phyloP scores from a whole-genome alignment of 2,113 vertebrate genomes.

The Alosa alosa region DNA sequence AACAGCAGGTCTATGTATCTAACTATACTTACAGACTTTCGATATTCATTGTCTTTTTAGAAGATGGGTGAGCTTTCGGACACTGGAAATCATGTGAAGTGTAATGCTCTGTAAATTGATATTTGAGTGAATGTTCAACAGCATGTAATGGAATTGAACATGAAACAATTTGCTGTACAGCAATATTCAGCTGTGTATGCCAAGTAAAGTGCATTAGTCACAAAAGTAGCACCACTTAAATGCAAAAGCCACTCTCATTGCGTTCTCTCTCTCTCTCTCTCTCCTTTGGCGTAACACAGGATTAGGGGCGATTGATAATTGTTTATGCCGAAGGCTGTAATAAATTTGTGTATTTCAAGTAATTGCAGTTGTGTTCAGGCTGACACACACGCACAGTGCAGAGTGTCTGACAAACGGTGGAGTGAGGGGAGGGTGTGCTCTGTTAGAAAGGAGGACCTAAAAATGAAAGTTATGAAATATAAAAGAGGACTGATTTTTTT shows the following conservation, averaged over 20 bases:
- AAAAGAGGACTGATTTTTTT: background rate
- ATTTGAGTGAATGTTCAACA: slow-evolving; percentile 36
- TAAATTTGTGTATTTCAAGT: slow-evolving; percentile 69
- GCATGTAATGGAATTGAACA: slow-evolving; percentile 64
- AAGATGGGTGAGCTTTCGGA: background rate
- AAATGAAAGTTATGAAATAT: slow-evolving; percentile 6
- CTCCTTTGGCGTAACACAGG: slow-evolving; percentile 66
- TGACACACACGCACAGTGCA: slow-evolving; percentile 38
- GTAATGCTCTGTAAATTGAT: slow-evolving; percentile 17
- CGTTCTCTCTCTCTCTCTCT: slow-evolving; percentile 15
- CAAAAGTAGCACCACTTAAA: slow-evolving; percentile 62
- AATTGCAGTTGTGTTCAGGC: slow-evolving; percentile 60
- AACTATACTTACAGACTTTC: background rate
- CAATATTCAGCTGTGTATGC: slow-evolving; percentile 60
- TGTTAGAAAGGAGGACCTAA: background rate
- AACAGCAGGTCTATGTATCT: background rate
- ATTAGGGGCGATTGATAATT: slow-evolving; percentile 75
- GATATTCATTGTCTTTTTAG: background rate
- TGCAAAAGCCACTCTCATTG: slow-evolving; percentile 48
- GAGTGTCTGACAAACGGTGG: slow-evolving; percentile 27
- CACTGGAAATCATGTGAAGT: background rate
- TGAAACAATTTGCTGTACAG: slow-evolving; percentile 66
- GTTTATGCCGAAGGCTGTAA: slow-evolving; percentile 70
- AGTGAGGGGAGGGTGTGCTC: background rate
- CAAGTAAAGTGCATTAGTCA: slow-evolving; percentile 67